These are phyloP conservation scores for Oncorhynchus gorbuscha DNA, from an alignment of 2,113 vertebrate genomes.

Conservation along the genomic window DNA sequence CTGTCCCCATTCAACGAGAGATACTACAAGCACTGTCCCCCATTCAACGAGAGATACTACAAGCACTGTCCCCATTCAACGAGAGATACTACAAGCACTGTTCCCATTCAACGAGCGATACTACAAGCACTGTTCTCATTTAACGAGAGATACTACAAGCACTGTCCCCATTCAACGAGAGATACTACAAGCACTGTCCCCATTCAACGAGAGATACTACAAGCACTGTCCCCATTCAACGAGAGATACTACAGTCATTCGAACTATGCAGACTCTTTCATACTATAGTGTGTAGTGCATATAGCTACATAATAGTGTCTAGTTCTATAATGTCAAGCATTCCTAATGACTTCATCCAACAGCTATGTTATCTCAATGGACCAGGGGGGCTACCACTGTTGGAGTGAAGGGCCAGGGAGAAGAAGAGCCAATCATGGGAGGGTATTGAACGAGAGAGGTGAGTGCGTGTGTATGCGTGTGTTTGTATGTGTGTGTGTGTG, in stretches of 20 bases:
- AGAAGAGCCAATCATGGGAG: neutral
- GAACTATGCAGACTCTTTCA: neutral
- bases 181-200: neutral
- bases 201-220: neutral
- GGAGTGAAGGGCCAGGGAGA: slow-evolving; percentile 48
- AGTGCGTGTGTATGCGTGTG: neutral
- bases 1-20: too few species aligned
- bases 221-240: neutral
- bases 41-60: neutral
- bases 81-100: neutral
- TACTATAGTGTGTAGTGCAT: neutral
- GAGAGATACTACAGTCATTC: too few species aligned
- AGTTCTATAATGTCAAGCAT: too few species aligned
- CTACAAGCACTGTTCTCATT: neutral
- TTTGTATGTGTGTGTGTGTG: too few species aligned
- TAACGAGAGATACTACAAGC: neutral
- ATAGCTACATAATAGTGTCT: too few species aligned
- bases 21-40: too few species aligned
- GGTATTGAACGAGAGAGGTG: slow-evolving; percentile 1
- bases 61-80: neutral
- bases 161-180: neutral
- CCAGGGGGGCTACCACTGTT: slow-evolving; percentile 50
- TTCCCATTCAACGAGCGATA: neutral
- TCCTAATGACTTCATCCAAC: neutral
- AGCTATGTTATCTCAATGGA: slow-evolving; percentile 19